phyloP scores from a whole-genome alignment of 35 echinoderm and acorn worm genomes.

The Anneissia japonica region DNA sequence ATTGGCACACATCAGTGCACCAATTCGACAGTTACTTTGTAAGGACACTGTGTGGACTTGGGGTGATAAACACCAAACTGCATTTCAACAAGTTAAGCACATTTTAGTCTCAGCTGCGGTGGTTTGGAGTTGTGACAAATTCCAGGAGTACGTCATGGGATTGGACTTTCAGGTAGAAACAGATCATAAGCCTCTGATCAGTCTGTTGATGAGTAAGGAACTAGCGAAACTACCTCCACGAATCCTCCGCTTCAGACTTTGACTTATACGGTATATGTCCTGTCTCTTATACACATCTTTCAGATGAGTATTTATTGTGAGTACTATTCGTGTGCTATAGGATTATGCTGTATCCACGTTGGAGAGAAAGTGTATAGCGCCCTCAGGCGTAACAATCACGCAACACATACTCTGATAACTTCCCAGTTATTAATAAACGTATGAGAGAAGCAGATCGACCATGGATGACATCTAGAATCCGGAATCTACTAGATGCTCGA shows the following conservation, averaged over 20 bases:
- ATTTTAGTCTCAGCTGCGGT: too few species aligned
- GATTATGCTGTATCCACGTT: too few species aligned
- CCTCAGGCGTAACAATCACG: too few species aligned
- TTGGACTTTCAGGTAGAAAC: constrained; percentile 41
- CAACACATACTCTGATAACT: not conserved
- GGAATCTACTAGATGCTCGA: constrained; percentile 4
- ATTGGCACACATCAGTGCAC: too few species aligned
- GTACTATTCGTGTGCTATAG: too few species aligned
- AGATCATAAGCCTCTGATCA: constrained; percentile 45
- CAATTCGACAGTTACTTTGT: too few species aligned
- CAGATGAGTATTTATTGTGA: not conserved
- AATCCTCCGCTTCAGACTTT: constrained; percentile 29
- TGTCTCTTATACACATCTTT: not conserved
- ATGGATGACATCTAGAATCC: constrained; percentile 15
- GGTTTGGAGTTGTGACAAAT: constrained; percentile 45
- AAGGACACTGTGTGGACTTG: too few species aligned
- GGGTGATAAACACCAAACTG: too few species aligned
- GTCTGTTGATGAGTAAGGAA: constrained; percentile 26
- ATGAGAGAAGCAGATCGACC: not conserved
- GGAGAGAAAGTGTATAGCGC: too few species aligned
- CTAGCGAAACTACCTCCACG: constrained; percentile 38
- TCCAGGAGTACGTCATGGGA: constrained; percentile 28
- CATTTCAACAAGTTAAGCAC: too few species aligned
- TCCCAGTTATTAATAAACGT: not conserved
- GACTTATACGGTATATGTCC: not conserved